These are phyloP conservation scores for Lithobates sylvaticus DNA, from an alignment of 2,797 vertebrate species.

Conservation along the genomic window DNA sequence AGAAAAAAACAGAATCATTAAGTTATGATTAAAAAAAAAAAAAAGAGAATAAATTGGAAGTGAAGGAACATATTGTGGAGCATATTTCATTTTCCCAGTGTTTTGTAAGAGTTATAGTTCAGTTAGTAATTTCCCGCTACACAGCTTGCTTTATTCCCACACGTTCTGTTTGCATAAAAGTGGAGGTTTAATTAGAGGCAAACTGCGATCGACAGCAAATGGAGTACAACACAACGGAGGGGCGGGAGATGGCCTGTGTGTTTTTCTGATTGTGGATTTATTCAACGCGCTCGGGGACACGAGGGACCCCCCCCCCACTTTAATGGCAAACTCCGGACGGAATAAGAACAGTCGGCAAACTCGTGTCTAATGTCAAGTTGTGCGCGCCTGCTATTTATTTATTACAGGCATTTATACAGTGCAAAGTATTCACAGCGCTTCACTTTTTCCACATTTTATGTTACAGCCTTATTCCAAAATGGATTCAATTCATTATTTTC, in stretches of 20 bases:
- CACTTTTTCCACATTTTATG: too few species aligned
- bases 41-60: not conserved
- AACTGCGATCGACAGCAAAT: not conserved
- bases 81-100: slow-evolving; percentile 14
- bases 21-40: not conserved
- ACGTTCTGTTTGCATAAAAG: slow-evolving; percentile 4
- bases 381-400: too few species aligned
- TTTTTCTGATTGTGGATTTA: not conserved
- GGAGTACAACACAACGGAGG: not conserved
- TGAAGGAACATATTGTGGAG: slow-evolving; percentile 8
- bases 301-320: too few species aligned
- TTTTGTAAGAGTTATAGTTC: not conserved
- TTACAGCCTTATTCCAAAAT: too few species aligned
- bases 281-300: not conserved
- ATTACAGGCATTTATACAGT: too few species aligned
- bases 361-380: too few species aligned
- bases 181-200: slow-evolving; percentile 2
- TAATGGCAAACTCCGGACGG: not conserved
- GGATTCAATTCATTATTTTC: too few species aligned
- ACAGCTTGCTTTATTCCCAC: slow-evolving; percentile 27
- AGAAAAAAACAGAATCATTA: not conserved
- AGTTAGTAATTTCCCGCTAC: not conserved
- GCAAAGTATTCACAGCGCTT: too few species aligned
- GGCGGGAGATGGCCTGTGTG: not conserved
- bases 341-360: not conserved